phyloP scores from a whole-genome alignment of 2,888 invertebrate species.

The Latrodectus elegans region DNA sequence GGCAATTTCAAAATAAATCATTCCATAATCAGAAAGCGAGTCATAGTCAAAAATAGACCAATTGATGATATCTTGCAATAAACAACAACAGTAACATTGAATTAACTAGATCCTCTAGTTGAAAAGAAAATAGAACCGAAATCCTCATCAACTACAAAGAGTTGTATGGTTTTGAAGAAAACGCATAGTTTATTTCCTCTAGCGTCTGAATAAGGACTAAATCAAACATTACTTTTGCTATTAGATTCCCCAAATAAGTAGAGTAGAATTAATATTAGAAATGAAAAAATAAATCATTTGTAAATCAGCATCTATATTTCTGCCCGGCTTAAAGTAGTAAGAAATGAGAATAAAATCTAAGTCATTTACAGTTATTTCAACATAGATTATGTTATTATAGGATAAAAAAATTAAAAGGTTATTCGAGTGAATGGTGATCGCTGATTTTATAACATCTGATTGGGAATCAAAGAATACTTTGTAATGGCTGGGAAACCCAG shows the following conservation, averaged over 20 bases:
- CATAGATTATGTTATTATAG: neutral
- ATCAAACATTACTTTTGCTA: constrained; percentile 1
- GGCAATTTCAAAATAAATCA: too few relatives aligned
- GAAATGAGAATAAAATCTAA: neutral
- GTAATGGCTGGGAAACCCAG: neutral
- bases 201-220: neutral
- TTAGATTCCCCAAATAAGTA: neutral
- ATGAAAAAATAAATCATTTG: neutral
- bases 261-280: neutral
- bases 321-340: too few relatives aligned
- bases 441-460: neutral
- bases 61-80: too few relatives aligned
- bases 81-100: too few relatives aligned
- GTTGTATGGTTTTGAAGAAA: neutral
- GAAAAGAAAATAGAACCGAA: too few relatives aligned
- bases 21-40: too few relatives aligned
- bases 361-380: neutral
- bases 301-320: too few relatives aligned
- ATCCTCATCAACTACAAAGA: too few relatives aligned
- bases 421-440: neutral
- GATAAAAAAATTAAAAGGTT: constrained; percentile 14
- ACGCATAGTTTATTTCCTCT: neutral
- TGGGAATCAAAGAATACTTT: neutral
- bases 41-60: too few relatives aligned
- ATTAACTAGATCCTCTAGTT: too few relatives aligned